Conservation (phyloP, 2,113 vertebrate species). For the Charadrius vociferus region DNA sequence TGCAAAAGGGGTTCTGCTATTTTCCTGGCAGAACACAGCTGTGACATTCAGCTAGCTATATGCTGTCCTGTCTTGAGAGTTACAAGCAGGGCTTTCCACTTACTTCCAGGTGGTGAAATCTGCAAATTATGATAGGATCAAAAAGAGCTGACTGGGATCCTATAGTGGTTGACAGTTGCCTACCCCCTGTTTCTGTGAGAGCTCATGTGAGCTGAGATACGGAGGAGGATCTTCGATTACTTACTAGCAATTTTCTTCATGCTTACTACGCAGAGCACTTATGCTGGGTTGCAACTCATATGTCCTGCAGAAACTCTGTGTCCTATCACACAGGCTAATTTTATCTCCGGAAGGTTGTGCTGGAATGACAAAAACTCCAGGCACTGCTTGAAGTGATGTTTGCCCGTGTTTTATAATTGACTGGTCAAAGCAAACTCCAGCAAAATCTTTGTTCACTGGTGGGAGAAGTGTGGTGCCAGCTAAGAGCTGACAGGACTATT, state of each 20-base stretch:
- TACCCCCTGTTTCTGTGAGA: neutral
- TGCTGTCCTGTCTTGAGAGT: neutral
- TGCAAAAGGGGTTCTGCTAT: neutral
- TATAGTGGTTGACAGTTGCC: neutral
- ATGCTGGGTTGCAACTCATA: neutral
- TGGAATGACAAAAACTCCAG: neutral
- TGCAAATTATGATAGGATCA: neutral
- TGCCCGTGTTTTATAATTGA: fast-evolving
- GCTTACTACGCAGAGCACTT: neutral
- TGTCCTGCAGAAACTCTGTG: neutral
- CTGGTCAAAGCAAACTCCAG: neutral
- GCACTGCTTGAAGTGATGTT: neutral
- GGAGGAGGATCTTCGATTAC: neutral
- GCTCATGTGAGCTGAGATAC: neutral
- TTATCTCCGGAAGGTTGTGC: neutral
- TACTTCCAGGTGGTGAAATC: neutral
- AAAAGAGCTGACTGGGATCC: neutral
- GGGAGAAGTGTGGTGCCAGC: neutral
- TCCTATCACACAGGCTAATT: neutral
- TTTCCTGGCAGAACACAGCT: neutral
- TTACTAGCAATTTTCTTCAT: neutral
- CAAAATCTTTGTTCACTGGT: neutral
- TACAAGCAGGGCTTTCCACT: neutral
- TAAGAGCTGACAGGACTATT: neutral
- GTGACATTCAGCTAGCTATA: neutral